Percentiles rank a stretch among this genome's conserved stretches.
These are phyloP conservation scores for Bujurquina vittata DNA, from an alignment of 2,113 vertebrate species.

Conservation along the genomic window DNA sequence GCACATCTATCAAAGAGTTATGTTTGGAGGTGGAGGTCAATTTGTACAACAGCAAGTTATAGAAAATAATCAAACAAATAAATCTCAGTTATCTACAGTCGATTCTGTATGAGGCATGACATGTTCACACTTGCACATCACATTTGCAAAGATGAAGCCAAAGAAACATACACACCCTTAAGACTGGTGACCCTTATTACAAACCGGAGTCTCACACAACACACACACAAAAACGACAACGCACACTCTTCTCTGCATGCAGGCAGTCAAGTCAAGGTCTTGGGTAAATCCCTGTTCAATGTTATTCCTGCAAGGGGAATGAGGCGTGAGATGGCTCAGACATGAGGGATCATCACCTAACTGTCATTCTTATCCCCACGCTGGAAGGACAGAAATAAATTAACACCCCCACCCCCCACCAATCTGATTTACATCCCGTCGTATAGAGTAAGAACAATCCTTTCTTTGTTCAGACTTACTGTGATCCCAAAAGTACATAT, in stretches of 20 bases:
- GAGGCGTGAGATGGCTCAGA: conserved; percentile 61
- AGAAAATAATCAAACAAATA: neutral
- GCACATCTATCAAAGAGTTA: conserved; percentile 26
- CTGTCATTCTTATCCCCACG: conserved; percentile 42
- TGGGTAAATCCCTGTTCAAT: conserved; percentile 64
- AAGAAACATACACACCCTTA: neutral
- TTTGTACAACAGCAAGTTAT: neutral
- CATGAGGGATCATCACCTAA: conserved; percentile 70
- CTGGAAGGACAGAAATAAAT: conserved; percentile 55
- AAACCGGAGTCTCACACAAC: neutral
- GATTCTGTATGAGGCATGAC: neutral
- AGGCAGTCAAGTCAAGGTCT: conserved; percentile 69
- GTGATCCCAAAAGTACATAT: neutral
- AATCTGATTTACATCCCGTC: conserved; percentile 57
- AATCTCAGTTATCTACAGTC: conserved; percentile 15
- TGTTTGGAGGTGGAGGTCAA: neutral
- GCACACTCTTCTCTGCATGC: conserved; percentile 1
- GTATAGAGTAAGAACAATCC: conserved; percentile 22
- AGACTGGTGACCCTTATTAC: neutral
- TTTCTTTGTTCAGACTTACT: conserved; percentile 19
- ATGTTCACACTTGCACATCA: neutral
- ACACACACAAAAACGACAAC: conserved; percentile 3
- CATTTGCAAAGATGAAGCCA: neutral
- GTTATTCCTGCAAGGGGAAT: conserved; percentile 60
- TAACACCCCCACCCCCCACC: conserved; percentile 6